Evolutionary conservation across 1,140 invertebrate species (phyloP).

Genomic region (Zaprionus camerounensis): DNA sequence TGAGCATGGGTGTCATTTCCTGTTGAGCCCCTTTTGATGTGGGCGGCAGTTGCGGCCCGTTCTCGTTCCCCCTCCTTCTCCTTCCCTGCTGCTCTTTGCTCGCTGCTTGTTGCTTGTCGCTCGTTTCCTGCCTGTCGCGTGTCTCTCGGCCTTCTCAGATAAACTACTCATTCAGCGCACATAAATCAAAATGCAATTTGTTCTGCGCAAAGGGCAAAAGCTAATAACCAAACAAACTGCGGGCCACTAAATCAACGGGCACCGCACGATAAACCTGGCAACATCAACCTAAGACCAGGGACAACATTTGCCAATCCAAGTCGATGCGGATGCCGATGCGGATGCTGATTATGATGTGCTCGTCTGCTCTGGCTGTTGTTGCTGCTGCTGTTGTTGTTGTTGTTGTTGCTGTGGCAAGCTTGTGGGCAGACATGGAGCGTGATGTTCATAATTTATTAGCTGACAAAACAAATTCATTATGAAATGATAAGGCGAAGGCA

Average conservation of each 20-base stretch:
- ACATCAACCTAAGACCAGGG: constrained; percentile 21
- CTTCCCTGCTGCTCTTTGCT: constrained; percentile 2
- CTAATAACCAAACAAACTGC: constrained; percentile 82
- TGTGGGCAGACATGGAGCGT: constrained; percentile 57
- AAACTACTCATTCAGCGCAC: constrained; percentile 62
- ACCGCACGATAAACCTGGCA: constrained; percentile 69
- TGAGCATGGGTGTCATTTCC: constrained; percentile 56
- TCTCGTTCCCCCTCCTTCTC: neutral
- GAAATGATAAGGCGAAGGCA: constrained; percentile 70
- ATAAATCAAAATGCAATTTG: constrained; percentile 83
- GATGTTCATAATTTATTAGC: constrained; percentile 79
- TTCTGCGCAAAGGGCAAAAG: constrained; percentile 77
- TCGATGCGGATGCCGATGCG: constrained; percentile 30
- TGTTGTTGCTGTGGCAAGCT: constrained; percentile 13
- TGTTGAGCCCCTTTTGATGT: constrained; percentile 56
- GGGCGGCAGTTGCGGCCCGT: constrained; percentile 47
- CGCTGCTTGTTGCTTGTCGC: constrained; percentile 43
- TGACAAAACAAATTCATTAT: constrained; percentile 83
- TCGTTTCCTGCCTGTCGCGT: constrained; percentile 60
- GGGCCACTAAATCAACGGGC: constrained; percentile 75
- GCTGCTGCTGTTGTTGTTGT: constrained; percentile 9
- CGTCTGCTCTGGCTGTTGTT: constrained; percentile 20
- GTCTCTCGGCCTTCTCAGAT: constrained; percentile 50
- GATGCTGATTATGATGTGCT: constrained; percentile 70
- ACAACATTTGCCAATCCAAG: constrained; percentile 63